Conservation (phyloP, 2,888 invertebrate genomes). For the Deroplatys truncata region DNA sequence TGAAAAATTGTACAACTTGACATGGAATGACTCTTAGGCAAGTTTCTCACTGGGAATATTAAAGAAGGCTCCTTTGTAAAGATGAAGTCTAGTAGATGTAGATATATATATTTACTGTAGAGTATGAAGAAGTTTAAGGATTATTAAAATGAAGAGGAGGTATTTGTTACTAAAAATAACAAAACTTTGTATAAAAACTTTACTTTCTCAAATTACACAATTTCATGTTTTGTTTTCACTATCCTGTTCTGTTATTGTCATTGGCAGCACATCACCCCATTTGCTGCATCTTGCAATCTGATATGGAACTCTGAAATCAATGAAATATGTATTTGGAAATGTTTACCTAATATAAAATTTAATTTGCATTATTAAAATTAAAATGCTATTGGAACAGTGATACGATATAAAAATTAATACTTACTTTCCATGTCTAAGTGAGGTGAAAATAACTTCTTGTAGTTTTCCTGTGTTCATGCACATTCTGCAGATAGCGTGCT, state of each 20-base stretch:
- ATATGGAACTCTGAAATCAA: conserved; percentile 55
- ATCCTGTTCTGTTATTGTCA: conserved; percentile 43
- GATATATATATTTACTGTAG: too few relatives aligned
- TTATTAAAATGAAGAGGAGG: too few relatives aligned
- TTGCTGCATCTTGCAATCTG: conserved; percentile 66
- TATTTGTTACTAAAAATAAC: too few relatives aligned
- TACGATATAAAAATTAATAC: conserved; percentile 35
- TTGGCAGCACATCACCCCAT: conserved; percentile 80
- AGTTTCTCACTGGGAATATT: too few relatives aligned
- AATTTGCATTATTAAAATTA: not conserved
- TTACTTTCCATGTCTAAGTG: conserved; percentile 69
- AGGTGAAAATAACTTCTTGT: conserved; percentile 72
- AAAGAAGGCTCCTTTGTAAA: too few relatives aligned
- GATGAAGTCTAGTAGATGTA: too few relatives aligned
- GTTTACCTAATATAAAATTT: not conserved
- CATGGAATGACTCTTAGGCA: too few relatives aligned
- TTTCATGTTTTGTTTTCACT: not conserved
- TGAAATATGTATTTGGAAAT: not conserved
- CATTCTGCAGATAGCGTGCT: conserved; percentile 71
- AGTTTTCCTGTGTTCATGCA: conserved; percentile 72
- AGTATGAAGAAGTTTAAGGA: too few relatives aligned
- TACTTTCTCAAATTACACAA: not conserved
- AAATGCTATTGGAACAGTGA: not conserved
- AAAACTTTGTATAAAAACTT: not conserved
- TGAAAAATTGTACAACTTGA: too few relatives aligned